Conservation (phyloP, 2,888 invertebrate genomes). For the Clistopyga incitator region DNA sequence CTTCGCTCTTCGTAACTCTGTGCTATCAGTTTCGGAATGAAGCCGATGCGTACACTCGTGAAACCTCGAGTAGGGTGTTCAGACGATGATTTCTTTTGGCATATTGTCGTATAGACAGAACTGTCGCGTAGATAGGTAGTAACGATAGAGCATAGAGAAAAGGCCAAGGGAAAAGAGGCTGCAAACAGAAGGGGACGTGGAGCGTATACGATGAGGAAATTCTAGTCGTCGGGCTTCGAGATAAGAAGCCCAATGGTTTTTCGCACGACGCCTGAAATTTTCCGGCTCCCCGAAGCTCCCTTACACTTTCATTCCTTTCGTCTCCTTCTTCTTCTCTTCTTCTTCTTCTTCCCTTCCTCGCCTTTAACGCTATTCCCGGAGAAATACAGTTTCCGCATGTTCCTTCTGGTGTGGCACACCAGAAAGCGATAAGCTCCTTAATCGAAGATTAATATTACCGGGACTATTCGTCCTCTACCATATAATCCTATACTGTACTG, state of each 20-base stretch:
- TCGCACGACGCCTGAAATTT: constrained; percentile 36
- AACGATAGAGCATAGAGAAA: constrained; percentile 28
- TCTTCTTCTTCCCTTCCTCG: constrained; percentile 23
- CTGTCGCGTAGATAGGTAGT: constrained; percentile 37
- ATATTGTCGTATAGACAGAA: constrained; percentile 58
- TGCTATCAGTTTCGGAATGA: constrained; percentile 25
- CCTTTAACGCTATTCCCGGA: constrained; percentile 30
- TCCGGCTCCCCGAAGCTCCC: constrained; percentile 10
- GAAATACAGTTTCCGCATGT: constrained; percentile 26
- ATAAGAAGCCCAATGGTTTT: constrained; percentile 54
- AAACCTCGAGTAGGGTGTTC: constrained; percentile 6
- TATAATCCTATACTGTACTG: constrained; percentile 22
- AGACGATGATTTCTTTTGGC: constrained; percentile 60
- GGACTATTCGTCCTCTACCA: constrained; percentile 65
- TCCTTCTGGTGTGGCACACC: constrained; percentile 40
- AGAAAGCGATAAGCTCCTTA: constrained; percentile 76
- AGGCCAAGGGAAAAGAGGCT: constrained; percentile 3
- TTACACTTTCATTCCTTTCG: constrained; percentile 45
- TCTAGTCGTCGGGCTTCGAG: constrained; percentile 48
- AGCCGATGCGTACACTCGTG: constrained; percentile 1
- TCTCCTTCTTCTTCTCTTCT: constrained; percentile 11
- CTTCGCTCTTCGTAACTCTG: background rate
- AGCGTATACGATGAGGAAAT: constrained; percentile 31
- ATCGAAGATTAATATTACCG: constrained; percentile 81
- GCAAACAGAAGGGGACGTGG: constrained; percentile 14